Conservation (phyloP, 2,888 invertebrate species). For the Phortica okadai region DNA sequence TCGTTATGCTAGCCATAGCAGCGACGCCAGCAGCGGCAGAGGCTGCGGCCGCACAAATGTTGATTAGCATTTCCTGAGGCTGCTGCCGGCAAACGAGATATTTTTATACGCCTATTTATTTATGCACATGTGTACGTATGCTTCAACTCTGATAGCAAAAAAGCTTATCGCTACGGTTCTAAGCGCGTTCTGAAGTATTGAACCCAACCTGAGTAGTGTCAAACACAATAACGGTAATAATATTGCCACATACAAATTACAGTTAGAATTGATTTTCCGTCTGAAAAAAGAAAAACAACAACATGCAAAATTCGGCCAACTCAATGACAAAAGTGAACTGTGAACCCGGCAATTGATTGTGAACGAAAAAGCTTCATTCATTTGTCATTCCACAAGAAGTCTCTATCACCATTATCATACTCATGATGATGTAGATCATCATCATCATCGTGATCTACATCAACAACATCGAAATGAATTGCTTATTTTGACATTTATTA, state of each 20-base stretch:
- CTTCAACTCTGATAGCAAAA: no score
- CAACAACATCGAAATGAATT: slow-evolving; percentile 68
- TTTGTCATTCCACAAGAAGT: slow-evolving; percentile 9
- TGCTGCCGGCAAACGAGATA: slow-evolving; percentile 38
- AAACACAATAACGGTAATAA: no score
- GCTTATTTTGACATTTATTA: slow-evolving; percentile 72
- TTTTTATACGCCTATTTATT: slow-evolving; percentile 33
- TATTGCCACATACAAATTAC: no score
- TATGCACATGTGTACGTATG: slow-evolving; percentile 22
- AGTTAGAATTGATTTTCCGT: no score
- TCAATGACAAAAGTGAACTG: slow-evolving; percentile 54
- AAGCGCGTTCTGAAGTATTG: no score
- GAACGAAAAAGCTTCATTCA: slow-evolving; percentile 64
- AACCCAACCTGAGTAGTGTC: no score
- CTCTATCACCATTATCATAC: not conserved
- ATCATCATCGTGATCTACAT: not conserved
- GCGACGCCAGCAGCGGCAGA: slow-evolving; percentile 5
- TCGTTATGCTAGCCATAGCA: no score
- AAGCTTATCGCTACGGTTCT: no score
- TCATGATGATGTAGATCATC: not conserved
- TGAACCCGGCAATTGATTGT: slow-evolving; percentile 68
- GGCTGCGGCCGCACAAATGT: slow-evolving; percentile 44
- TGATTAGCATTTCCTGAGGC: slow-evolving; percentile 70
- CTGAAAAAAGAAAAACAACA: no score
- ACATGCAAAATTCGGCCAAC: slow-evolving; percentile 41